Evolutionary conservation across 2,797 vertebrate species (phyloP).

Genomic region (Xerus rutilus): DNA sequence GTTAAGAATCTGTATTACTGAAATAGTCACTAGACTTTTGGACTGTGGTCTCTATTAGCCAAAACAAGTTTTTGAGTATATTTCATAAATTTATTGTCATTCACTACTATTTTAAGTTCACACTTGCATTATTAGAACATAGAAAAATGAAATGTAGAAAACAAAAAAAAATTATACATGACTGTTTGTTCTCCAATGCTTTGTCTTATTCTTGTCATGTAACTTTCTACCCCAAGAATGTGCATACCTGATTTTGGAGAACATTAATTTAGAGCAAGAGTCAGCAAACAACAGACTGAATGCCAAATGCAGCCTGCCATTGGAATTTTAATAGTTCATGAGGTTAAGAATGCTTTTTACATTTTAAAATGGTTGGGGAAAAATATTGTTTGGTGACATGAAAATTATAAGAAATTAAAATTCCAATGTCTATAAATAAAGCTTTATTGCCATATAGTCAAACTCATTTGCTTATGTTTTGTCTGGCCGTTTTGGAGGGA

Average conservation of each 20-base stretch:
- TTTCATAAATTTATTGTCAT: not conserved
- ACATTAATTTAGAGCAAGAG: not conserved
- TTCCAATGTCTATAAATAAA: not conserved
- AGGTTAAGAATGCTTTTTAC: not conserved
- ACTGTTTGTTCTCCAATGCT: not conserved
- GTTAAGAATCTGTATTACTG: not conserved
- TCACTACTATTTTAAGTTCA: not conserved
- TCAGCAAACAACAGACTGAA: not conserved
- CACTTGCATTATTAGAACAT: not conserved
- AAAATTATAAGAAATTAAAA: not conserved
- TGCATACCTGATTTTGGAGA: not conserved
- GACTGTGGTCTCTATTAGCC: not conserved
- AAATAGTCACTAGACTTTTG: not conserved
- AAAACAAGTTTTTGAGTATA: not conserved
- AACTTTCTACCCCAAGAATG: not conserved
- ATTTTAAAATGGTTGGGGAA: not conserved
- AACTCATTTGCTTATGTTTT: not conserved
- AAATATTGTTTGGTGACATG: not conserved
- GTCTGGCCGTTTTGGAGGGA: not conserved
- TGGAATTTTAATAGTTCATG: not conserved
- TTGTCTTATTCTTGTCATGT: not conserved
- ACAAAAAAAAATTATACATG: not conserved
- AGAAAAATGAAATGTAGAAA: not conserved
- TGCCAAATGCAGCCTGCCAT: not conserved
- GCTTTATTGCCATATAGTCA: not conserved